Conservation (phyloP, 2,797 vertebrate genomes). For the Myotis findleyi region DNA sequence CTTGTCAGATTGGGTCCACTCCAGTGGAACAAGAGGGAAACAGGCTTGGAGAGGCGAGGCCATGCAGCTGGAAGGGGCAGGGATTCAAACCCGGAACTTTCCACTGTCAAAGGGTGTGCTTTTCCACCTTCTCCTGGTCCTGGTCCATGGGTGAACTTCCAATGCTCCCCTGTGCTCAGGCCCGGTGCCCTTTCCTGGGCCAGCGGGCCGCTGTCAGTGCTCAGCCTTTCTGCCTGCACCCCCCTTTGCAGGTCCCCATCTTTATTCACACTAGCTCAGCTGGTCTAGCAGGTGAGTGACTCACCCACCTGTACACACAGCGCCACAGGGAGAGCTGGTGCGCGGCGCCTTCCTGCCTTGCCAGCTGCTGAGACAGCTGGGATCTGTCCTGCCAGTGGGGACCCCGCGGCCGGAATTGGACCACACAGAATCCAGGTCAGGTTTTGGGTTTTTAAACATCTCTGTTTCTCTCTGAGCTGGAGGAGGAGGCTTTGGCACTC, state of each 20-base stretch:
- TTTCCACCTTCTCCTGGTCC: not conserved
- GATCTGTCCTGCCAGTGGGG: not conserved
- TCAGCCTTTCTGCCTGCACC: not conserved
- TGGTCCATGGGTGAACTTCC: not conserved
- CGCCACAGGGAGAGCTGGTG: rapidly evolving
- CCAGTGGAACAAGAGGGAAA: not conserved
- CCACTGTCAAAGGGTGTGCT: rapidly evolving
- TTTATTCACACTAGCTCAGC: not conserved
- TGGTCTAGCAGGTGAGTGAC: constrained; percentile 75
- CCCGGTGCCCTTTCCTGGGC: not conserved
- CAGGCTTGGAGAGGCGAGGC: not conserved
- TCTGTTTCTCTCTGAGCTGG: not conserved
- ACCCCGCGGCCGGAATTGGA: not conserved
- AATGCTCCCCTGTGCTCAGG: rapidly evolving
- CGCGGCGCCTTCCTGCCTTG: not conserved
- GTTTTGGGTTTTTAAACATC: not conserved
- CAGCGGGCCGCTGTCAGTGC: rapidly evolving
- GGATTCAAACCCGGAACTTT: not conserved
- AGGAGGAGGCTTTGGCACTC: not conserved
- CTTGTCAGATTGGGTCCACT: rapidly evolving
- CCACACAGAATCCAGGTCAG: constrained; percentile 51
- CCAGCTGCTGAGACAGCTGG: not conserved
- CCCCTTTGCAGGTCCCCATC: not conserved
- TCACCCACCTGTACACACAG: constrained; percentile 35
- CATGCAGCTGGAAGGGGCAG: not conserved